Evolutionary conservation across 1,140 invertebrate genomes (phyloP).

Genomic region (Zaprionus ornatus): DNA sequence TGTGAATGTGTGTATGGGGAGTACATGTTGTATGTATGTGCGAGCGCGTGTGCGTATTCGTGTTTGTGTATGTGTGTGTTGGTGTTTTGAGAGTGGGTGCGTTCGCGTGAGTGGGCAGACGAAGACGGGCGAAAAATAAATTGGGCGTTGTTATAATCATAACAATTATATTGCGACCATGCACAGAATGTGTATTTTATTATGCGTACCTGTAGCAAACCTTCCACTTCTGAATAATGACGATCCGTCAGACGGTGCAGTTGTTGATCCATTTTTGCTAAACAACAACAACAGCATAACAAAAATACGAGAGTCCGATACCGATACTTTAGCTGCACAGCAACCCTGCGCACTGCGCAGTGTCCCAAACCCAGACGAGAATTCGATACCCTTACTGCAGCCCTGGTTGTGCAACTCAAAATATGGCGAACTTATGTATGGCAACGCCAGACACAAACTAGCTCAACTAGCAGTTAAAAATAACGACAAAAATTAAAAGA

Average conservation of each 20-base stretch:
- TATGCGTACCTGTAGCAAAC: constrained; percentile 62
- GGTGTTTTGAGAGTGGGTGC: constrained; percentile 68
- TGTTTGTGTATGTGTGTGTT: constrained; percentile 51
- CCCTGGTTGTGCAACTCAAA: constrained; percentile 5
- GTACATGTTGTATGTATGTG: constrained; percentile 1
- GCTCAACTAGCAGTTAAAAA: constrained; percentile 10
- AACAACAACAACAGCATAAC: constrained; percentile 64
- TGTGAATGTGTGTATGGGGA: constrained; percentile 15
- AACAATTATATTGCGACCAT: constrained; percentile 2
- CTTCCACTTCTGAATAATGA: constrained; percentile 72
- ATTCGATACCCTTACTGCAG: constrained; percentile 8
- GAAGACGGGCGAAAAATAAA: constrained; percentile 44
- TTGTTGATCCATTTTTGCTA: constrained; percentile 73
- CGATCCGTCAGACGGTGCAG: constrained; percentile 74
- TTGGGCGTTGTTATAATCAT: constrained; percentile 52
- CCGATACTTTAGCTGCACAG: constrained; percentile 42
- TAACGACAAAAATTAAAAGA: background rate
- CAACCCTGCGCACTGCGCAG: constrained; percentile 51
- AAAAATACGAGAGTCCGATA: constrained; percentile 56
- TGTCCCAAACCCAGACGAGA: constrained; percentile 2
- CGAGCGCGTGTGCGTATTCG: constrained; percentile 38
- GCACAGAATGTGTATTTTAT: constrained; percentile 11
- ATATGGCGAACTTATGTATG: background rate
- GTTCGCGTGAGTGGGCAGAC: constrained; percentile 48
- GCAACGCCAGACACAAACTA: constrained; percentile 8